These are phyloP conservation scores for Damaliscus lunatus DNA, from an alignment of 2,113 vertebrate genomes.

Conservation along the genomic window DNA sequence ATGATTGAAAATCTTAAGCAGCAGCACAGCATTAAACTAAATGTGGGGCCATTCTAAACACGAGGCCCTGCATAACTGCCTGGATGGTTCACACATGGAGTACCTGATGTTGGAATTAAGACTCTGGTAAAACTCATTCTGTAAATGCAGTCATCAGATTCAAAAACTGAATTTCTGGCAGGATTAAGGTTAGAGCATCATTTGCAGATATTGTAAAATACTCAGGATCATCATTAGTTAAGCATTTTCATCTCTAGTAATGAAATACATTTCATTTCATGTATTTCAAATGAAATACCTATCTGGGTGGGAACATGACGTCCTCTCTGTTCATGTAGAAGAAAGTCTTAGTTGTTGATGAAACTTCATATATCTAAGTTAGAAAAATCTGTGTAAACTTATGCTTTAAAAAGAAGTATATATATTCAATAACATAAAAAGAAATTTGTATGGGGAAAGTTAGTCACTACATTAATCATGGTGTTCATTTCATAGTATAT, in stretches of 20 bases:
- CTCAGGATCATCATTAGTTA: not conserved
- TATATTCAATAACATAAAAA: not conserved
- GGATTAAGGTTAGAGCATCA: not conserved
- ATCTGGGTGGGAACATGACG: not conserved
- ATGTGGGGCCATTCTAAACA: not conserved
- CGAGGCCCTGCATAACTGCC: fast-evolving
- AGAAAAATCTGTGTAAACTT: not conserved
- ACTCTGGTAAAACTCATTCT: not conserved
- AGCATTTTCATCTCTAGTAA: not conserved
- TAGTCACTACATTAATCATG: not conserved
- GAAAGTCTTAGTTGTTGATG: not conserved
- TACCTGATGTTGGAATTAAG: fast-evolving
- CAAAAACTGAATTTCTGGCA: not conserved
- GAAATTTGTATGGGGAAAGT: not conserved
- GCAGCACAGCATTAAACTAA: not conserved
- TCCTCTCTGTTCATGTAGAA: not conserved
- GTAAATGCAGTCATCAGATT: not conserved
- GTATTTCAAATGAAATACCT: not conserved
- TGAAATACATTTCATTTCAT: not conserved
- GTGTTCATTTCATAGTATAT: not conserved
- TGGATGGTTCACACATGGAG: not conserved
- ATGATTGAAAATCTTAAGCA: not conserved
- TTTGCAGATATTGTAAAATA: not conserved
- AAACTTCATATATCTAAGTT: not conserved
- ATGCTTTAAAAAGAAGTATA: not conserved